A percentile compares a stretch with the other conserved stretches of the same genome.
Evolutionary conservation across 2,888 invertebrate species (phyloP).

Genomic region (Melanophora roralis): DNA sequence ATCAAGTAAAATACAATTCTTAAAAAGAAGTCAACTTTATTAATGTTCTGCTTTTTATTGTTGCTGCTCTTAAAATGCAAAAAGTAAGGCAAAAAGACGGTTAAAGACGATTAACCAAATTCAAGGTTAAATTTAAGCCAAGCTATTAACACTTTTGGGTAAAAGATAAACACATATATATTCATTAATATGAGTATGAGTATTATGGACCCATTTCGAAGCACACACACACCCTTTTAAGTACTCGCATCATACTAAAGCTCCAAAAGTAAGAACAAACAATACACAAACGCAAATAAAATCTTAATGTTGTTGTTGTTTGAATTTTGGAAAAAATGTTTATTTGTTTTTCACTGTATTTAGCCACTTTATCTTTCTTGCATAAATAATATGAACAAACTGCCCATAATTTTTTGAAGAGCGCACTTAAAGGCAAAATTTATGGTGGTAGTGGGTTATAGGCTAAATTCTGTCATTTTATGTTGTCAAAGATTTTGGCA

Average conservation of each 20-base stretch:
- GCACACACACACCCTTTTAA: too few relatives aligned
- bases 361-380: background rate
- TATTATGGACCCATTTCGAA: too few relatives aligned
- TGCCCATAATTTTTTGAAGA: slow-evolving; percentile 9
- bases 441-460: slow-evolving; percentile 18
- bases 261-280: too few relatives aligned
- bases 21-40: slow-evolving; percentile 40
- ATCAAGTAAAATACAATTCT: slow-evolving; percentile 44
- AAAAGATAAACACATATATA: background rate
- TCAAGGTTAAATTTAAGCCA: slow-evolving; percentile 62
- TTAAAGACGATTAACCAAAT: slow-evolving; percentile 58
- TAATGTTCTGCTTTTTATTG: too few relatives aligned
- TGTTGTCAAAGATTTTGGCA: background rate
- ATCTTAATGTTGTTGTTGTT: background rate
- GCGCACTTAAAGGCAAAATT: slow-evolving; percentile 30
- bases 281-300: background rate
- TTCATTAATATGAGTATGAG: too few relatives aligned
- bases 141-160: slow-evolving; percentile 56
- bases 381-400: slow-evolving; percentile 30
- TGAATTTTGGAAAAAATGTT: slow-evolving; percentile 21
- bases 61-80: slow-evolving; percentile 33
- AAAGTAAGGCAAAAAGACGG: slow-evolving; percentile 31
- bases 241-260: too few relatives aligned
- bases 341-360: slow-evolving; percentile 18
- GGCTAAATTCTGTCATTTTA: slow-evolving; percentile 9